Evolutionary conservation across 2,888 invertebrate species (phyloP), one percentile per base, ranked within the genome.

Genomic region (Phasia obesa): DNA sequence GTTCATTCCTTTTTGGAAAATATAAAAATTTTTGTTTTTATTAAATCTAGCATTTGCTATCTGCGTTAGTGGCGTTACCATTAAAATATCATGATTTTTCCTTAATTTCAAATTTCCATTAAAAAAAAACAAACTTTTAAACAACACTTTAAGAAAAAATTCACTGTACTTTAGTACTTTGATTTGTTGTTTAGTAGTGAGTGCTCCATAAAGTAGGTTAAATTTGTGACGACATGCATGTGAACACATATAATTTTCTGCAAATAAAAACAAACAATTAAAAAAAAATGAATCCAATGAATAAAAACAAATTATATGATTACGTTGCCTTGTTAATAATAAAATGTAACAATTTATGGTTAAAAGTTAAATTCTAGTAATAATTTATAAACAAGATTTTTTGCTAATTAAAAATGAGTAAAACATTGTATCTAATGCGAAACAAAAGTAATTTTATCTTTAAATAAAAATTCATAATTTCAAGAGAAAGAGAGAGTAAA

Each of bases 21-120:
- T 51, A 38, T 35, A 15, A 0, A 17, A 7, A 27, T 44, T 55
- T 13, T 15, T 35, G 13, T 25, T 23, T 21, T 47, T 57, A 7
- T n/a, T n/a, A n/a, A 21, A n/a, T n/a, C 19, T 15, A 53, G 11
- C 42, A 44, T 73, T 62, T 42, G 74, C 23, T 69, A 44, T 60
- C 23, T 55, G 64, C 77, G 69, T 80, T 84, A 76, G 80, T 81
- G 59, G 62, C 77, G 64, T 38, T 81, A 59, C 79, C 71, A 65
- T 71, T 77, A 62, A 82, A 77, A 47, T 60, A 77, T 51, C 73
- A 77, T 77, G 81, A 69, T 57, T 69, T 81, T 83, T 79, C 53
- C 70, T 83, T 75, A 74, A 75, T 74, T 65, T 65, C 42, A 49
- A 38, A 74, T 77, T 71, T 44, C 38, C 11, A 35, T 35, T 11